These are phyloP conservation scores for Dryobates pubescens DNA, from an alignment of 2,797 vertebrate species.

Conservation along the genomic window DNA sequence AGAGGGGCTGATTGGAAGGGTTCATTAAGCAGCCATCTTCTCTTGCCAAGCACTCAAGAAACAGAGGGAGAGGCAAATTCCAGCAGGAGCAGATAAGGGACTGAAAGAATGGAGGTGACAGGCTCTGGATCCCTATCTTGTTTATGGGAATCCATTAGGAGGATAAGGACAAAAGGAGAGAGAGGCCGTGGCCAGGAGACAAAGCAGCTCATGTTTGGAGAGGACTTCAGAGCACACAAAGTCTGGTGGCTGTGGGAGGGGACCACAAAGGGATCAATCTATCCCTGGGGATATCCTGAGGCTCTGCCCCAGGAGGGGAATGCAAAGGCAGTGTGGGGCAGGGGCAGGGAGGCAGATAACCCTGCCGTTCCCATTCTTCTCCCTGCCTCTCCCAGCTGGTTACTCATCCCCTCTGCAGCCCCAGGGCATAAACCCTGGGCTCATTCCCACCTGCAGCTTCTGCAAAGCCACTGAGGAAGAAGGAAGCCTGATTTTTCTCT, in stretches of 20 bases:
- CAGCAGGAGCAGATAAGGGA: conserved; percentile 51
- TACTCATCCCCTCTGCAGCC: not conserved
- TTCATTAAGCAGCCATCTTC: conserved; percentile 67
- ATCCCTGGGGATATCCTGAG: not conserved
- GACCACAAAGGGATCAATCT: rapidly evolving
- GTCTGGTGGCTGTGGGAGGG: not conserved
- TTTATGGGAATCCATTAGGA: conserved; percentile 62
- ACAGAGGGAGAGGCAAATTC: conserved; percentile 47
- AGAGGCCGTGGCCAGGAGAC: not conserved
- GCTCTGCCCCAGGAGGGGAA: not conserved
- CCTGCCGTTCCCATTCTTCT: not conserved
- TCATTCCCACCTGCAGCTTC: not conserved
- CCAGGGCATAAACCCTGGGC: not conserved
- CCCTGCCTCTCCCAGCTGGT: not conserved
- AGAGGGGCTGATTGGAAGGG: conserved; percentile 48
- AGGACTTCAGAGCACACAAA: not conserved
- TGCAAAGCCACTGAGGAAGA: not conserved
- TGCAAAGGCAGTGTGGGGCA: rapidly evolving
- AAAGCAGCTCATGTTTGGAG: not conserved
- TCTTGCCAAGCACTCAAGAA: conserved; percentile 39
- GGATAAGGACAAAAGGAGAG: conserved; percentile 11
- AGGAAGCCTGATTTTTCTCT: not conserved
- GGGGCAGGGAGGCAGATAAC: not conserved
- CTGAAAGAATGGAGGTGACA: conserved; percentile 42
- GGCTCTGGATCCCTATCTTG: conserved; percentile 44